Conservation (phyloP, 2,888 invertebrate genomes). For the Pyrochroa serraticornis region DNA sequence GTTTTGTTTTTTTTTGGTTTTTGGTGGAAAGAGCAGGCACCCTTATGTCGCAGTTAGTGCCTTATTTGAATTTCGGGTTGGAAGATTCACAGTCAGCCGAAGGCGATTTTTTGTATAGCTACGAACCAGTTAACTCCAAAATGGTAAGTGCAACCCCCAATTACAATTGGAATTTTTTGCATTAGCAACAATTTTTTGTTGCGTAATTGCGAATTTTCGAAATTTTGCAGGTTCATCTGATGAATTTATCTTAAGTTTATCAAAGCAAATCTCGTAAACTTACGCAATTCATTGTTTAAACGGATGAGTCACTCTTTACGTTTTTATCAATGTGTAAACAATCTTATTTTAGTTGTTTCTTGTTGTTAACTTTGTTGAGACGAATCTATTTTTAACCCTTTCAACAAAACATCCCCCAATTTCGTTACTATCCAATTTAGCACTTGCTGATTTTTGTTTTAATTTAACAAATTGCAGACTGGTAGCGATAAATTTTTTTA, state of each 20-base stretch:
- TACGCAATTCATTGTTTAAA: constrained; percentile 38
- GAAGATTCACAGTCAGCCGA: constrained; percentile 47
- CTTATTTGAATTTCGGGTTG: constrained; percentile 58
- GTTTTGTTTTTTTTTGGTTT: neutral
- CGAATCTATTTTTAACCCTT: no score
- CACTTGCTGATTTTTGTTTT: no score
- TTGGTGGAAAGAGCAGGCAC: constrained; percentile 35
- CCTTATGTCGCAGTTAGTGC: constrained; percentile 71
- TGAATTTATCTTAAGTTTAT: constrained; percentile 13
- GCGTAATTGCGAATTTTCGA: neutral
- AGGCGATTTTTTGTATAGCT: constrained; percentile 46
- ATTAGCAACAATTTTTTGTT: no score
- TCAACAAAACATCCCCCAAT: no score
- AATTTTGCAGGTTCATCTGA: neutral
- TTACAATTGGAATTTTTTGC: no score
- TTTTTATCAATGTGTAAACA: neutral
- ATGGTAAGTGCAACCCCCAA: constrained; percentile 46
- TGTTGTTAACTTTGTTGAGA: constrained; percentile 1
- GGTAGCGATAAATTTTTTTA: no score
- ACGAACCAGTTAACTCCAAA: constrained; percentile 42
- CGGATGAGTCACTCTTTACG: constrained; percentile 28
- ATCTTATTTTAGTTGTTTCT: neutral
- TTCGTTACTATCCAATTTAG: no score
- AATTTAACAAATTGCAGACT: no score
- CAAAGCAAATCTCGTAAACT: constrained; percentile 21